Evolutionary conservation across 2,113 vertebrate species (phyloP).

Genomic region (Cyanoliseus patagonus): DNA sequence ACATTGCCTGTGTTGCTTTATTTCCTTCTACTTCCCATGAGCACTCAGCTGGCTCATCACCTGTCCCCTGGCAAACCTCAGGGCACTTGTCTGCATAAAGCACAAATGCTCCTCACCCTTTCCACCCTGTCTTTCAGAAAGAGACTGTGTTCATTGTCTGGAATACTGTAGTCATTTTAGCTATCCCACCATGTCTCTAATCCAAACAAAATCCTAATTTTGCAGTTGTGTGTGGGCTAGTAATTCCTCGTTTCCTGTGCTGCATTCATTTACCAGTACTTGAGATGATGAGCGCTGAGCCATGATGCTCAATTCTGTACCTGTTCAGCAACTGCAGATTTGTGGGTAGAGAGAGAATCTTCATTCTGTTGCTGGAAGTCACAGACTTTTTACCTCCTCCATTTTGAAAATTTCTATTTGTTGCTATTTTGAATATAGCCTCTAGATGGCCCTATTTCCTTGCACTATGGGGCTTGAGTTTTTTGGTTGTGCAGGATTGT

Average conservation of each 20-base stretch:
- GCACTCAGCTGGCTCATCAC: background rate
- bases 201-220: background rate
- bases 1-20: background rate
- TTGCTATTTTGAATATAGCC: background rate
- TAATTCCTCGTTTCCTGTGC: background rate
- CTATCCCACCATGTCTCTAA: background rate
- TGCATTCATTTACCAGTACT: background rate
- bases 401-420: background rate
- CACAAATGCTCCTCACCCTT: background rate
- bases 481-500: background rate
- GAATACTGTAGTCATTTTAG: background rate
- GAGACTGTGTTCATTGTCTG: background rate
- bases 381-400: background rate
- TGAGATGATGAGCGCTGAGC: background rate
- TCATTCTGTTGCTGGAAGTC: background rate
- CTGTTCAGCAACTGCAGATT: background rate
- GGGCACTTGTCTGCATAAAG: background rate
- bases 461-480: background rate
- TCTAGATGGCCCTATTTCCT: background rate
- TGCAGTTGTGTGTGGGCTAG: background rate
- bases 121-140: background rate
- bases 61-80: background rate
- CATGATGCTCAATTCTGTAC: background rate
- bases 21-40: background rate
- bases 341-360: background rate